Evolutionary conservation across 2,113 vertebrate species (phyloP).

Genomic region (Equus przewalskii): DNA sequence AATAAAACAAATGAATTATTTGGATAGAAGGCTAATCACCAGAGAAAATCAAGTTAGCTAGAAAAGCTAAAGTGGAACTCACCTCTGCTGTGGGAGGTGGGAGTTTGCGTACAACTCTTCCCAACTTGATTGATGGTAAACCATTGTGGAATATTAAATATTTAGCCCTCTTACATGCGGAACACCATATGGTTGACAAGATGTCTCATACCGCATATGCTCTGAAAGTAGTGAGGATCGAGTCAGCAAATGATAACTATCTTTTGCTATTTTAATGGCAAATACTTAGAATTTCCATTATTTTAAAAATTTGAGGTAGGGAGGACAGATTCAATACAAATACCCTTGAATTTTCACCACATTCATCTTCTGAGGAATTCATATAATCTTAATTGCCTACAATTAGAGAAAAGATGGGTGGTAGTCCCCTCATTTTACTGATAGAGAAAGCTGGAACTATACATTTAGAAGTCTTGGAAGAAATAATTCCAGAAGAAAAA

Average conservation of each 20-base stretch:
- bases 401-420: background rate
- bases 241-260: background rate
- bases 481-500: background rate
- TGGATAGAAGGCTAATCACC: background rate
- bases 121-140: slow-evolving; percentile 43
- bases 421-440: background rate
- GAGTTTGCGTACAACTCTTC: slow-evolving; percentile 55
- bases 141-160: slow-evolving; percentile 75
- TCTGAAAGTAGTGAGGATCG: slow-evolving; percentile 43
- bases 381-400: background rate
- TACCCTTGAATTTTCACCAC: background rate
- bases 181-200: slow-evolving; percentile 53
- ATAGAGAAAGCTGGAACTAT: background rate
- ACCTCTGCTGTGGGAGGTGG: slow-evolving; percentile 23
- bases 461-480: background rate
- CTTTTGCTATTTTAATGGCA: slow-evolving; percentile 38
- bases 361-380: background rate
- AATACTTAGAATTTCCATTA: slow-evolving; percentile 25
- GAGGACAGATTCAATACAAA: background rate
- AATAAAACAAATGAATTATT: slow-evolving; percentile 48
- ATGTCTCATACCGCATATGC: slow-evolving; percentile 45
- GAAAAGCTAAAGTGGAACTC: slow-evolving; percentile 38
- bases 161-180: slow-evolving; percentile 75
- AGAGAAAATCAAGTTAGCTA: slow-evolving; percentile 26
- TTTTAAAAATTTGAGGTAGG: background rate